Conservation (phyloP, 2,888 invertebrate species). For the Heliconius ethilla region DNA sequence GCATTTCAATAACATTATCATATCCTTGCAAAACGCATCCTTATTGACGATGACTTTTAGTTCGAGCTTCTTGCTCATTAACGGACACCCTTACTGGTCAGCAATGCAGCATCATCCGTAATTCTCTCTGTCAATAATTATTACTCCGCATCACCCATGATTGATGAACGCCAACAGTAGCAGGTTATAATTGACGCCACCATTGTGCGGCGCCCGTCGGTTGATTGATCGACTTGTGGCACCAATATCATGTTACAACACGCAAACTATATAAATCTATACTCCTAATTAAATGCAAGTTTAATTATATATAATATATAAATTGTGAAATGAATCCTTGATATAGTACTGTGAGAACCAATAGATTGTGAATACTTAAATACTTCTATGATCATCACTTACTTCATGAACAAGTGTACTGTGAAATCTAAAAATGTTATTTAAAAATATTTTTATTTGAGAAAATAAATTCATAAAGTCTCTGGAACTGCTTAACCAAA, state of each 20-base stretch:
- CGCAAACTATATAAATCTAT: constrained; percentile 42
- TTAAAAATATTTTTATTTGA: background rate
- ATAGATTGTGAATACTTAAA: constrained; percentile 54
- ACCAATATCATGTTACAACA: constrained; percentile 47
- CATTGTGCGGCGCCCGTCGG: constrained; percentile 60
- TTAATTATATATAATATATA: constrained; percentile 61
- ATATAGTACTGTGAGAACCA: constrained; percentile 50
- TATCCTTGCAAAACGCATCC: constrained; percentile 45
- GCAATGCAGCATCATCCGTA: constrained; percentile 44
- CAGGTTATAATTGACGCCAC: constrained; percentile 67
- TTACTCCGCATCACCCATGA: constrained; percentile 70
- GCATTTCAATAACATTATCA: constrained; percentile 27
- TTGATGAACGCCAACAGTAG: constrained; percentile 76
- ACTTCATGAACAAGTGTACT: constrained; percentile 44
- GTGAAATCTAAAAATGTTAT: constrained; percentile 6
- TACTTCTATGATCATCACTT: constrained; percentile 44
- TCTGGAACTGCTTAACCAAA: background rate
- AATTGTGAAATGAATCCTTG: constrained; percentile 60
- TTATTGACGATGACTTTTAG: constrained; percentile 36
- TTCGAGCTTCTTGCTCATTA: constrained; percentile 34
- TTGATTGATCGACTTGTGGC: constrained; percentile 61
- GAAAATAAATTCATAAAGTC: background rate
- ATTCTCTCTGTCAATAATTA: constrained; percentile 74
- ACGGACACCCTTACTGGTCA: constrained; percentile 36
- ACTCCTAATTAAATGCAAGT: constrained; percentile 66